Evolutionary conservation across 2,113 vertebrate species (phyloP), one percentile per base, ranked within the genome.

Genomic region (Pseudopodoces humilis): DNA sequence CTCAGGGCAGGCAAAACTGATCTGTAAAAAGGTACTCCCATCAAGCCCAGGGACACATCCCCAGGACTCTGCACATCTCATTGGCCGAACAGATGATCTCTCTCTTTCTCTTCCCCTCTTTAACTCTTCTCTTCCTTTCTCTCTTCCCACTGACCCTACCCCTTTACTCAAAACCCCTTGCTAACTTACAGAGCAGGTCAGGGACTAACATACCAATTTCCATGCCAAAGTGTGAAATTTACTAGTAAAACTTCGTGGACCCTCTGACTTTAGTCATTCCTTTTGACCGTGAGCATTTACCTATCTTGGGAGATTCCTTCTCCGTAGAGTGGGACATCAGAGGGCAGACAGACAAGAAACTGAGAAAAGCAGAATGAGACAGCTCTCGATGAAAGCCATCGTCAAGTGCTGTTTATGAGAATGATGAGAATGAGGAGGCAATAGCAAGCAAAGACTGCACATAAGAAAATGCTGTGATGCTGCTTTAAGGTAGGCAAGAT

Each of bases 201-300:
- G 39, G 62, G 46, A 89, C 46, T 75, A 67, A 67, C 6, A 46
- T 5, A 82, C 3, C 12, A 37, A 58, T 58, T 65, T 65, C 52
- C 27, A 65, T 16, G 37, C 37, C 19, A 81, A 81, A 46, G 37
- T 14, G 19, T 52, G 15, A 24, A n/a, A 59, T 75, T 53, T 60
- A 53, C 30, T 83, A 31, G 27, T 41, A 69, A 47, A 76, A 69
- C 55, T 65, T 23, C 9, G 14, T 53, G 41, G 6, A 31, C 17
- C n/a, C 16, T 41, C 24, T 62, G 17, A 47, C 55, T 89, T 76
- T 13, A 9, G 30, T 23, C 4, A 35, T 25, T 60, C n/a, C 62
- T 60, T 62, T 89, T 0, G 0, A n/a, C n/a, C 20, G n/a, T 0
- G 0, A 52, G 11, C 46, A 47, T 60, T 68, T n/a, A n/a, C 10